These are phyloP conservation scores for Prionailurus bengalensis DNA, from an alignment of 2,113 vertebrate genomes.

Conservation along the genomic window DNA sequence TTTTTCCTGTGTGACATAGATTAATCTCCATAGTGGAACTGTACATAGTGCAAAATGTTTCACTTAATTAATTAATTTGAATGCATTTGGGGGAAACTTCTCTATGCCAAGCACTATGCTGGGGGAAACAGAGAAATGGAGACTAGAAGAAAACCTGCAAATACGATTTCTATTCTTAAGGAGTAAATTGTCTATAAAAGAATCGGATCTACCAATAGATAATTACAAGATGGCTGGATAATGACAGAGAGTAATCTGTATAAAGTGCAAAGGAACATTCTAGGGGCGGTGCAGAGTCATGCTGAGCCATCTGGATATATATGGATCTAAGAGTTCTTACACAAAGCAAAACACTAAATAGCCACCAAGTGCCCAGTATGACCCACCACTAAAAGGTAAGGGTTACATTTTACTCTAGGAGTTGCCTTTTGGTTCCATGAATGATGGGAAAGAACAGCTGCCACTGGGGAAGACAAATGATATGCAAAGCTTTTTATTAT, in stretches of 20 bases:
- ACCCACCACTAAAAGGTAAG: background rate
- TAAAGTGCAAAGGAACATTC: background rate
- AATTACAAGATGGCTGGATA: background rate
- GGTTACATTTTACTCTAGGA: background rate
- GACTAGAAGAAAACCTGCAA: background rate
- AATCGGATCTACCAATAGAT: background rate
- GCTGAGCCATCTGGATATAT: background rate
- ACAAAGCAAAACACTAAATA: background rate
- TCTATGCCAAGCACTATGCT: background rate
- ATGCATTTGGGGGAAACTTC: background rate
- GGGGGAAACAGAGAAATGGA: background rate
- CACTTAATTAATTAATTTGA: constrained; percentile 45
- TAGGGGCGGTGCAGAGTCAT: background rate
- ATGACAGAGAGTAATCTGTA: background rate
- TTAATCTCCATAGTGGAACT: background rate
- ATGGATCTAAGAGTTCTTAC: background rate
- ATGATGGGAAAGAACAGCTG: background rate
- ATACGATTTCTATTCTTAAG: background rate
- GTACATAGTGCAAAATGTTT: background rate
- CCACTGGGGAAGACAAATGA: background rate
- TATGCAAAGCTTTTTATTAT: background rate
- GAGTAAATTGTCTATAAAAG: background rate
- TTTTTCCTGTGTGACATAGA: constrained; percentile 1
- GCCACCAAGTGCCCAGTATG: background rate
- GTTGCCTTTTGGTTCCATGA: background rate